Base-by-base conservation (phyloP, 2,113 vertebrate species). In the Crotalus helleri region DNA sequence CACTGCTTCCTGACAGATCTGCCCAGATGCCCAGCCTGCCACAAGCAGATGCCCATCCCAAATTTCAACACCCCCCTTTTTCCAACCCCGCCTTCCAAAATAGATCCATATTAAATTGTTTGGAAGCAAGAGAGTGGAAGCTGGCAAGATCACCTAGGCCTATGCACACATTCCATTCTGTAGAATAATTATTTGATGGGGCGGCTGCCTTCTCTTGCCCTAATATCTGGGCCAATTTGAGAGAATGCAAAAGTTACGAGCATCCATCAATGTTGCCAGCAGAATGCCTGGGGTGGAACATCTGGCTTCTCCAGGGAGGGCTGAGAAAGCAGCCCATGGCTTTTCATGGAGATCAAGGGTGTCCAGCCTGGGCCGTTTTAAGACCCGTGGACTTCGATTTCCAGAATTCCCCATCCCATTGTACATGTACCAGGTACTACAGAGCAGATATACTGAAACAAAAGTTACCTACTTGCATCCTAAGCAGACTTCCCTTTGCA, bases 101-200 rank as follows among this genome's bases (percentile, higher is more conserved):
- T 49, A 91, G 54, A 61, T 94, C 33, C 39, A 23, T 57, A 44
- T 86, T 91, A 4, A 1, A 1, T 46, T 1, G 0, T 9, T 39
- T 74, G 51, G 23, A 33, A 86, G 0, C 26, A 55, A 46, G 59
- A 86, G 87, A 39, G 90, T 4, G 0, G 3, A 59, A 54, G 58
- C 46, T 57, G 57, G 0, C 1, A 81, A n/a, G 4, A 0, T 19
- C 9, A 33, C 61, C 17, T 5, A 3, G 6, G 33, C 33, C 15
- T 39, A 21, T 39, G n/a, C 69, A 81, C 33, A 2, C 69, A 74
- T 81, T 19, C 69, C 33, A 8, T 39, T 39, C 33, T 19, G 33
- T 39, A 81, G 69, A 39, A 81, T 33, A 81, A 39, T 39, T 39
- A 19, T 17, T 3, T 19, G 69, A 81, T 21, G 69, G 19, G 69